These are phyloP conservation scores for Autographa pulchrina DNA, from an alignment of 2,888 invertebrate genomes.

Conservation along the genomic window DNA sequence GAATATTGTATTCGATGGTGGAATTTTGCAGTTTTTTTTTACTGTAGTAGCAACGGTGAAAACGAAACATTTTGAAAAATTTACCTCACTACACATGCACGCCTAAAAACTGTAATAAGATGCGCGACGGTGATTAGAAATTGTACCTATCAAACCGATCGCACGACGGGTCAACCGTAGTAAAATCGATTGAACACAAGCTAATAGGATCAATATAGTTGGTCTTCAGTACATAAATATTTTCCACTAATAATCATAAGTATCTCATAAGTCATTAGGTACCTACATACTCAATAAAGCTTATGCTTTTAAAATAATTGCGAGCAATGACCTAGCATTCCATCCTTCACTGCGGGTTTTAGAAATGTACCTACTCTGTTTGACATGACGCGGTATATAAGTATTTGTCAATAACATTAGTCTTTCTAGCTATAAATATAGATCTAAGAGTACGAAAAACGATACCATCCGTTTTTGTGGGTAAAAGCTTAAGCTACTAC, in stretches of 20 bases:
- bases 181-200: neutral
- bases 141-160: neutral
- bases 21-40: neutral
- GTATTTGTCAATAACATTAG: neutral
- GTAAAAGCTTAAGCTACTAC: neutral
- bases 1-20: neutral
- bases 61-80: neutral
- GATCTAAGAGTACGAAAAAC: neutral
- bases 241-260: neutral
- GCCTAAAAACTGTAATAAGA: no score
- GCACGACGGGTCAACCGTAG: neutral
- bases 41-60: neutral
- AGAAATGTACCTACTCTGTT: neutral
- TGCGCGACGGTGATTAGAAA: no score
- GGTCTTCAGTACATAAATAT: neutral
- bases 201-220: neutral
- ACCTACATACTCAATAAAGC: neutral
- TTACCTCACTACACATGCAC: no score
- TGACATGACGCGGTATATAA: neutral
- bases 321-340: constrained; percentile 21
- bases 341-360: constrained; percentile 11
- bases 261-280: neutral
- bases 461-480: constrained; percentile 2
- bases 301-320: constrained; percentile 18
- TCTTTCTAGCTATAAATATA: neutral